Evolutionary conservation across 2,113 vertebrate genomes (phyloP), one percentile per base, ranked within the genome.

Genomic region (Bufo bufo): DNA sequence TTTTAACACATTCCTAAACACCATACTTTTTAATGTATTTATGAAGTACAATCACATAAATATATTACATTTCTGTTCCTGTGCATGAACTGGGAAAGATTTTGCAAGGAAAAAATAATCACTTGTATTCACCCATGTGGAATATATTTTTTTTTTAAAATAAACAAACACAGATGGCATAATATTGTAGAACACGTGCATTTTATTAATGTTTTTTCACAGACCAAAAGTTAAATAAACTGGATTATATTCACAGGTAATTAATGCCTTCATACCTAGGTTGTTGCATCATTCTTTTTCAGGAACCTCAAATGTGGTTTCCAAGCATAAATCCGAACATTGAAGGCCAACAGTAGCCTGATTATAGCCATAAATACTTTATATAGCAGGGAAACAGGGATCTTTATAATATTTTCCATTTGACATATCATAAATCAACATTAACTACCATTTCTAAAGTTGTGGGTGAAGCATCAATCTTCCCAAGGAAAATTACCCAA

Each of bases 351-450:
- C 89, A 66, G 90, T 85, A 50, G 80, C 45, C 85, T 90, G 89
- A 80, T 90, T 6, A 74, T 74, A 19, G 74, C 89, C 91, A 90
- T 91, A 90, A 89, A 89, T 84, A 45, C 52, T 90, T 87, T 87
- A 85, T 89, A 91, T 89, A 71, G 49, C 81, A 84, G 80, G 47
- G 86, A 74, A 82, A 89, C 47, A 89, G 83, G 84, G 90, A 90
- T 90, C 47, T 86, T 89, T 59, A 52, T 88, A 89, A 88, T 90
- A 56, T 86, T 54, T 81, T 88, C 85, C 88, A 87, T 82, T 88
- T 74, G 81, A 11, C 14, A 58, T 83, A 58, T 49, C 82, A 90
- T 91, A 91, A 92, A 92, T 92, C 89, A 91, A 7, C 58, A 87
- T 91, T 90, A 90, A 75, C 71, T 86, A 86, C 63, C 65, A 54